Conservation (phyloP, 2,888 invertebrate species). For the Drosophila diplacantha region DNA sequence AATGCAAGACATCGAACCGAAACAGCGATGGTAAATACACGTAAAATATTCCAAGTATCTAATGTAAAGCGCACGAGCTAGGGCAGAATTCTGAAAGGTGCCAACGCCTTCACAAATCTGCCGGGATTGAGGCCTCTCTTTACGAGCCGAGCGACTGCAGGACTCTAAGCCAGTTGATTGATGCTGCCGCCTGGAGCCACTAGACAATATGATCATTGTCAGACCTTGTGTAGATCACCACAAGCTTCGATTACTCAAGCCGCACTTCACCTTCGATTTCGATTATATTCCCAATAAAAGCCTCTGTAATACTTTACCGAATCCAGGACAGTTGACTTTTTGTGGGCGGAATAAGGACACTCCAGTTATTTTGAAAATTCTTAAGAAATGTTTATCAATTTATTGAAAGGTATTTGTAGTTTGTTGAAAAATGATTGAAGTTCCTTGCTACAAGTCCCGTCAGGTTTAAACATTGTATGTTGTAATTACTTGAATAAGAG, state of each 20-base stretch:
- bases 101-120: slow-evolving; percentile 54
- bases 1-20: slow-evolving; percentile 26
- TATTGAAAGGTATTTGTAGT: slow-evolving; percentile 48
- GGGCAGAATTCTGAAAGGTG: slow-evolving; percentile 51
- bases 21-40: slow-evolving; percentile 72
- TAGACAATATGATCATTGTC: slow-evolving; percentile 44
- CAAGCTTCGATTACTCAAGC: slow-evolving; percentile 46
- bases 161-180: slow-evolving; percentile 45
- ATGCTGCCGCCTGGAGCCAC: slow-evolving; percentile 67
- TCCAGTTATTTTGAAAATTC: slow-evolving; percentile 33
- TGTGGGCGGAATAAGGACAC: not conserved
- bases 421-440: slow-evolving; percentile 68
- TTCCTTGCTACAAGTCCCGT: slow-evolving; percentile 47
- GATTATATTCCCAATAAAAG: slow-evolving; percentile 16
- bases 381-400: slow-evolving; percentile 52
- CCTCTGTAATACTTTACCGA: slow-evolving; percentile 7
- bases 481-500: slow-evolving; percentile 47
- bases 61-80: slow-evolving; percentile 26
- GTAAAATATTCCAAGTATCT: slow-evolving; percentile 67
- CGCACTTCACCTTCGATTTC: slow-evolving; percentile 5
- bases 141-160: slow-evolving; percentile 57
- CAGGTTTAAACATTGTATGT: slow-evolving; percentile 47
- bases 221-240: slow-evolving; percentile 43
- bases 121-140: slow-evolving; percentile 61
- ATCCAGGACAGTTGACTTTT: not conserved